A percentile compares a stretch with the other conserved stretches of the same genome.
phyloP scores from a whole-genome alignment of 2,888 invertebrate species.

The Eugnorisma glareosa region DNA sequence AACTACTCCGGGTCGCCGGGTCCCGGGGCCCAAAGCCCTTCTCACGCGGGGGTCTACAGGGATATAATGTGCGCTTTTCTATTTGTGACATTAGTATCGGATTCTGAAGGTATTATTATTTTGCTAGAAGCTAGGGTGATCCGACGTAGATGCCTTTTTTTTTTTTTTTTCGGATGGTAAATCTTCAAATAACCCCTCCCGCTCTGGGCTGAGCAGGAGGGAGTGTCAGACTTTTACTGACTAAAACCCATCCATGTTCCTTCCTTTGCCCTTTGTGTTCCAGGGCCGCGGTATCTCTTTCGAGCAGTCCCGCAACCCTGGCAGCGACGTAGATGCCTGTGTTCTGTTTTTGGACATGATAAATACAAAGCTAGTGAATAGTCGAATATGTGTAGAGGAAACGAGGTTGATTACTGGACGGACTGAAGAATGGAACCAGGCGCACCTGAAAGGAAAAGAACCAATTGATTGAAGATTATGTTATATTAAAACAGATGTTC shows the following conservation, averaged over 20 bases:
- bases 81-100: slow-evolving; percentile 45
- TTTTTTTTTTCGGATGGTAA: not conserved
- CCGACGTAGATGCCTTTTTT: not conserved
- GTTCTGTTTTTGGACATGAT: not conserved
- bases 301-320: too few relatives aligned
- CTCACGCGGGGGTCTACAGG: slow-evolving; percentile 13
- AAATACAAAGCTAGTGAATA: not conserved
- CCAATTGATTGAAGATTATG: not conserved
- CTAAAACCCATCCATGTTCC: too few relatives aligned
- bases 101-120: slow-evolving; percentile 32
- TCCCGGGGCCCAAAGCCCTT: slow-evolving; percentile 9
- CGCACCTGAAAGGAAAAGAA: not conserved
- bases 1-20: slow-evolving; percentile 25
- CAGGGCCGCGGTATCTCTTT: too few relatives aligned
- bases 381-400: not conserved
- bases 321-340: too few relatives aligned
- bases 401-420: not conserved
- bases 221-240: too few relatives aligned
- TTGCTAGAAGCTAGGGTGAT: not conserved
- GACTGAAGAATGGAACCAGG: not conserved
- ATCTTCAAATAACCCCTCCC: too few relatives aligned
- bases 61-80: slow-evolving; percentile 36
- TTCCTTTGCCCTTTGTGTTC: too few relatives aligned
- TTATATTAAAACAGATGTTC: not conserved
- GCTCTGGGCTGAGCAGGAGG: too few relatives aligned